Evolutionary conservation across 2,797 vertebrate species (phyloP), one percentile per base, ranked within the genome.

Genomic region (Aulostomus chinensis): DNA sequence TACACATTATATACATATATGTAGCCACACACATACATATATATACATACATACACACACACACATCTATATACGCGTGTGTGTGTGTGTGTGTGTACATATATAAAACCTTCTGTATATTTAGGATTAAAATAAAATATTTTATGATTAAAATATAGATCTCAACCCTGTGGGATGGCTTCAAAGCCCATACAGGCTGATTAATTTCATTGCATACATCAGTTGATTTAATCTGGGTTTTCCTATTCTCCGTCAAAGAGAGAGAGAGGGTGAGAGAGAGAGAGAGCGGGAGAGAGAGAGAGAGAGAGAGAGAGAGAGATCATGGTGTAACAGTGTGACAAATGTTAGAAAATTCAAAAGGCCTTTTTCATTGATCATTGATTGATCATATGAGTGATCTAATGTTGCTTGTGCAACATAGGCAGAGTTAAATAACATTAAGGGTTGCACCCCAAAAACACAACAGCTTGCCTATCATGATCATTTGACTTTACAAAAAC

Each of bases 181-280:
- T 78, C 57, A 37, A 17, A 39, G 64, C 64, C 58, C 18, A 5
- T 21, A 67, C 51, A 39, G 48, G 69, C 45, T 73, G 46, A 68
- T 68, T 56, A 56, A 64, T 63, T 70, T 61, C 58, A 36, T 82
- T 85, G 83, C 83, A 84, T 87, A 85, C 84, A 76, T 76, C 72
- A 30, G 3, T 67, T 55, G 17, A 64, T 71, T 81, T 58, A 33
- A 60, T 56, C 57, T 7, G 1, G 40, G 9, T 29, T 53, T 33
- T 5, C 29, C 6, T 24, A 41, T 50, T 56, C 26, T 25, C 11
- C 14, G 22, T 37, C 6, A 32, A 30, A 54, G 3, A 48, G 11
- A 46, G 18, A 55, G 5, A 61, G 7, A 32, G n/a, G n/a, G n/a
- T n/a, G n/a, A 21, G 16, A 37, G 10, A 51, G 18, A 47, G 5